Base-by-base conservation (phyloP, 2,797 vertebrate species). In the Enteromius thamalakanensis region DNA sequence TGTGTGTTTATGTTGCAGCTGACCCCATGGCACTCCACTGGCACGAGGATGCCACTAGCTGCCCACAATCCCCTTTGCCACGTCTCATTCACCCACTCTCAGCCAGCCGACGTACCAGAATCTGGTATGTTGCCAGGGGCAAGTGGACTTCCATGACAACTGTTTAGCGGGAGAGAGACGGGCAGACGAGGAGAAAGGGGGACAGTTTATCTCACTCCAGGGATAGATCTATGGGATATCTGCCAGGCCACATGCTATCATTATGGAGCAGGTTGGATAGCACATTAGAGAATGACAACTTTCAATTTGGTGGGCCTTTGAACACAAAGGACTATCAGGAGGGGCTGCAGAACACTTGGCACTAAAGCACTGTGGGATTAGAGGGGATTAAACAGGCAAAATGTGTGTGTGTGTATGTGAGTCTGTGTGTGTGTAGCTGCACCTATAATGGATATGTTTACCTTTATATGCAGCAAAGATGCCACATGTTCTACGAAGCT, bases 51-150 rank as follows among this genome's bases (percentile, higher is more conserved):
- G 78, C 79, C 32, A 23, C 83, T 23, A 40, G 34, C 64, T 70
- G 81, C 80, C 47, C 51, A 14, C 70, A 78, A 14, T 42, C 53
- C n/a, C 71, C 80, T 60, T 76, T 34, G 62, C 79, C 79, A 65
- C 67, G 26, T 51, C 75, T 83, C 53, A 29, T 26, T 49, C 67
- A 76, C 83, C 84, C 76, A 12, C 69, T 40, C 42, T 49, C 72
- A 45, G 14, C 82, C 47, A 34, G 58, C 76, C 55, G 37, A 53
- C 83, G 58, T 71, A 42, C 79, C 71, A 64, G 76, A 83, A 77
- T 51, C 84, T 83, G 88, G 87, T 88, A 80, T 0, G 58, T 75
- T 23, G 86, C 88, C 88, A 87, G 76, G 19, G 21, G 60, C 34
- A 42, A 71, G 76, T 47, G 60, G 49, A 68, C 79, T 77, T 80